Conservation (phyloP, 92 coral and sea anemone genomes). For the Meandrina meandrites region DNA sequence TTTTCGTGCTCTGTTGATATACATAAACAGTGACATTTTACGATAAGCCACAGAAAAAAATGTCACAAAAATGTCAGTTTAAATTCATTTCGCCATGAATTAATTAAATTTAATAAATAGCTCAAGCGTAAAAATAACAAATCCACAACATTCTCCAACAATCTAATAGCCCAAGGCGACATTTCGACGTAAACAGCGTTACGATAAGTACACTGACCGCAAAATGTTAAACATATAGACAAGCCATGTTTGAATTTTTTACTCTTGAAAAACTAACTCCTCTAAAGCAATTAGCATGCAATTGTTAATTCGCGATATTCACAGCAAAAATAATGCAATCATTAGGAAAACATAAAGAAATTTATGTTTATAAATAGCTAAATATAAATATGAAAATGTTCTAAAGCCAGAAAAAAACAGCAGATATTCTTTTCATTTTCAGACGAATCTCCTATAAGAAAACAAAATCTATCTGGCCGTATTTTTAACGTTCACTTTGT, state of each 20-base stretch:
- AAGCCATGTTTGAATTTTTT: not conserved
- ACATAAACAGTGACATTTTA: not conserved
- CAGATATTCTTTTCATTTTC: too few species aligned
- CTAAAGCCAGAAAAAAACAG: not conserved
- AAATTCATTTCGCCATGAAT: not conserved
- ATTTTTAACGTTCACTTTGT: conserved; percentile 10
- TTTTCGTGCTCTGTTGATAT: not conserved
- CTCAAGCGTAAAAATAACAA: not conserved
- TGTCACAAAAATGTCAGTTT: not conserved
- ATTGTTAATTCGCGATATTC: not conserved
- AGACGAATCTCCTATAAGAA: not conserved
- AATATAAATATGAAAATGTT: not conserved
- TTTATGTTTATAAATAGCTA: not conserved
- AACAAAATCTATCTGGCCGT: not conserved
- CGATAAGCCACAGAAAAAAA: not conserved
- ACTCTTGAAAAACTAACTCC: not conserved
- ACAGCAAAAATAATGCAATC: not conserved
- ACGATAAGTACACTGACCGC: not conserved
- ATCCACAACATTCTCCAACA: not conserved
- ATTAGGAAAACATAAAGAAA: not conserved
- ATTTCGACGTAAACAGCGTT: not conserved
- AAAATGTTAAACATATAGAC: not conserved
- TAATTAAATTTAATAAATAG: not conserved
- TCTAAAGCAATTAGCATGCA: not conserved
- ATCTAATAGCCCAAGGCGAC: not conserved